Percentiles rank a stretch among this genome's conserved stretches.
phyloP scores from a whole-genome alignment of 2,888 invertebrate genomes.

The Colostygia pectinataria region DNA sequence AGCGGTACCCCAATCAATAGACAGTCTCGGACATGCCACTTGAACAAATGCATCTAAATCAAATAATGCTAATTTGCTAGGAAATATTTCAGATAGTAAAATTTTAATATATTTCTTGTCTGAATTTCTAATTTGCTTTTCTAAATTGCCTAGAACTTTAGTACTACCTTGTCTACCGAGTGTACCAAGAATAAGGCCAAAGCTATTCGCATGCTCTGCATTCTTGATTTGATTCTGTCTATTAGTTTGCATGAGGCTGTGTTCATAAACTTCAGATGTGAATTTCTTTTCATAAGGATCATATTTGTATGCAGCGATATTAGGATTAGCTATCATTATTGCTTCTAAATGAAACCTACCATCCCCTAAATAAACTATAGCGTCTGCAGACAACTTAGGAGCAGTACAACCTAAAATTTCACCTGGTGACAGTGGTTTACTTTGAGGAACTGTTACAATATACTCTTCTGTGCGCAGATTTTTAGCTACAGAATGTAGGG shows the following conservation, averaged over 20 bases:
- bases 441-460: constrained; percentile 91
- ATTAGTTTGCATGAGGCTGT: constrained; percentile 89
- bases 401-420: constrained; percentile 99
- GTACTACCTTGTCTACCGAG: constrained; percentile 97
- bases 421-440: constrained; percentile 97
- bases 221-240: constrained; percentile 87
- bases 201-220: constrained; percentile 85
- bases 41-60: constrained; percentile 90
- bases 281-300: constrained; percentile 99
- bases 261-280: constrained; percentile 95
- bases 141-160: constrained; percentile 90
- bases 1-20: constrained; percentile 98
- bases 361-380: constrained; percentile 96
- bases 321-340: constrained; percentile 98
- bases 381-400: constrained; percentile 91
- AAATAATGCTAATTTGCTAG: constrained; percentile 94
- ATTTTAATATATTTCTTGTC: constrained; percentile 88
- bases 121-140: constrained; percentile 84
- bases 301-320: constrained; percentile 93
- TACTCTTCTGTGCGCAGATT: constrained; percentile 87
- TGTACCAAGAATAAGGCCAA: constrained; percentile 96
- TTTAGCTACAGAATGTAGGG: constrained; percentile 91
- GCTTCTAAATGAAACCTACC: constrained; percentile 99
- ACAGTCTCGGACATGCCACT: constrained; percentile 98
- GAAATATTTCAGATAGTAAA: constrained; percentile 97